phyloP scores from a whole-genome alignment of 1,140 invertebrate genomes.

The Monomorium pharaonis region DNA sequence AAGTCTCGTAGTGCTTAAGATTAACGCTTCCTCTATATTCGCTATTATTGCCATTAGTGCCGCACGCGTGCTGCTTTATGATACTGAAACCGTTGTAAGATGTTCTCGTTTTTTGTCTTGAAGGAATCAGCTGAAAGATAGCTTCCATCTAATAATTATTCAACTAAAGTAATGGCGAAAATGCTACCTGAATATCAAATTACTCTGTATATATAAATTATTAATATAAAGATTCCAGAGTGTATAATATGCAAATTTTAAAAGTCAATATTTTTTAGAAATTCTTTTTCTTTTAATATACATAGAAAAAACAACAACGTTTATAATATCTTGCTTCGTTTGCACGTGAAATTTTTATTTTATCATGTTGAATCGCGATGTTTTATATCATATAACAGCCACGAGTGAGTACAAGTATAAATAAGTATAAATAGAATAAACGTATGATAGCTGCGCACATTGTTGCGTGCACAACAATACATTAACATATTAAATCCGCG shows the following conservation, averaged over 20 bases:
- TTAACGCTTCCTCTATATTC: constrained; percentile 16
- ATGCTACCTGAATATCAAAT: not conserved
- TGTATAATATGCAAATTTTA: not conserved
- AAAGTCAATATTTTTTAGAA: not conserved
- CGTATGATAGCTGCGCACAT: no score
- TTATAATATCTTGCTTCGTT: not conserved
- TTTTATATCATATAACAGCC: not conserved
- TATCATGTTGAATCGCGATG: not conserved
- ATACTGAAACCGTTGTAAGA: not conserved
- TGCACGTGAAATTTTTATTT: no score
- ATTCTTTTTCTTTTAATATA: not conserved
- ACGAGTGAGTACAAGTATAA: no score
- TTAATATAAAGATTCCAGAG: not conserved
- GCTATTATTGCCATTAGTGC: not conserved
- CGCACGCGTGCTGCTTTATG: not conserved
- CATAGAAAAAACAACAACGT: not conserved
- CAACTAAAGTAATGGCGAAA: not conserved
- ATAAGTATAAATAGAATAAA: not conserved
- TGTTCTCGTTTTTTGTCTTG: not conserved
- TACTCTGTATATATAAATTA: not conserved
- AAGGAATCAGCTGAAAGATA: not conserved
- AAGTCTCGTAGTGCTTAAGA: constrained; percentile 30
- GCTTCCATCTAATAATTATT: not conserved
- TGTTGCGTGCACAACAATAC: not conserved
- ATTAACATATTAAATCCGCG: not conserved